Conservation (phyloP, 2,888 invertebrate species). For the Tholera decimalis region DNA sequence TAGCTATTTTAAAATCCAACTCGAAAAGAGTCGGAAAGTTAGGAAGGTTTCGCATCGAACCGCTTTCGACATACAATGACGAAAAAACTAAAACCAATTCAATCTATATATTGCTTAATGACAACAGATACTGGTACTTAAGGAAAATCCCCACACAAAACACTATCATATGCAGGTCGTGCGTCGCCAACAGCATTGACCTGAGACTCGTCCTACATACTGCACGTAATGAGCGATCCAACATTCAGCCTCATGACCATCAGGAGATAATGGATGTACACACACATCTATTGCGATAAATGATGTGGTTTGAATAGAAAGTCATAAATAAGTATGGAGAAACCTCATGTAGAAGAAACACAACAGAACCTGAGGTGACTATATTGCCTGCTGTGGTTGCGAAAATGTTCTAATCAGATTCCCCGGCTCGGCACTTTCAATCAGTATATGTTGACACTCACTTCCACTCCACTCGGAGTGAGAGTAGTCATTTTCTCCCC, state of each 20-base stretch:
- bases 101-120: background rate
- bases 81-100: background rate
- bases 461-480: too few relatives aligned
- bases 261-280: constrained; percentile 35
- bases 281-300: constrained; percentile 17
- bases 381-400: background rate
- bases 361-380: background rate
- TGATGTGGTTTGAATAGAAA: background rate
- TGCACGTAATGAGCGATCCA: constrained; percentile 27
- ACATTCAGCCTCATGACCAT: constrained; percentile 42
- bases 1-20: background rate
- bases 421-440: too few relatives aligned
- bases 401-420: too few relatives aligned
- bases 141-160: constrained; percentile 46
- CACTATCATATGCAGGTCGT: background rate
- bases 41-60: background rate
- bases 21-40: background rate
- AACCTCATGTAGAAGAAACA: background rate
- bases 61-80: background rate
- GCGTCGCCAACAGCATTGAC: constrained; percentile 54
- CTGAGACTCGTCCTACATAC: constrained; percentile 46
- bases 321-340: background rate
- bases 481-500: too few relatives aligned
- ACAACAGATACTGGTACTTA: constrained; percentile 1
- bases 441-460: too few relatives aligned